Evolutionary conservation across 2,797 vertebrate genomes (phyloP).

Genomic region (Psittacula derbiana): DNA sequence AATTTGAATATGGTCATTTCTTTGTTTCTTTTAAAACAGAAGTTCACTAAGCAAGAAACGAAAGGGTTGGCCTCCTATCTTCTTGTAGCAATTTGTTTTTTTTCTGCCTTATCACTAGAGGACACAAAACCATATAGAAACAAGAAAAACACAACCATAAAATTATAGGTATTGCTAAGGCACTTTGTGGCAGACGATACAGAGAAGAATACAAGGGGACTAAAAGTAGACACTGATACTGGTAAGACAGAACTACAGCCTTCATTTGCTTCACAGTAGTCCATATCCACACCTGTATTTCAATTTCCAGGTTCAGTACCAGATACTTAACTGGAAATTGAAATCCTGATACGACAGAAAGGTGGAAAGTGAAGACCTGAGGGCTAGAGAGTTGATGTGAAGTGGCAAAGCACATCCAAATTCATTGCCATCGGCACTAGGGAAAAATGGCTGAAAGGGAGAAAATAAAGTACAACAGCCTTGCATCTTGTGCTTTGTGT

Average conservation of each 20-base stretch:
- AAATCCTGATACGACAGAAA: neutral
- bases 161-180: neutral
- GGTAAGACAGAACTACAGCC: neutral
- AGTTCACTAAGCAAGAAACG: neutral
- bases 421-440: neutral
- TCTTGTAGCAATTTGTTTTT: neutral
- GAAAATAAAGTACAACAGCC: neutral
- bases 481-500: neutral
- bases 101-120: neutral
- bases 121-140: neutral
- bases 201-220: neutral
- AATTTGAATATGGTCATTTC: neutral
- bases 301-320: neutral
- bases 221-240: neutral
- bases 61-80: neutral
- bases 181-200: neutral
- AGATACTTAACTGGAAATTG: constrained; percentile 5
- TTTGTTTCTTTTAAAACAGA: neutral
- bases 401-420: neutral
- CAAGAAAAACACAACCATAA: neutral
- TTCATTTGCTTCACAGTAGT: neutral
- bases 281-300: neutral
- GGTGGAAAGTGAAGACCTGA: neutral
- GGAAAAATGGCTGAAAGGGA: neutral
- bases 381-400: neutral